Evolutionary conservation across 1,140 invertebrate species (phyloP), one percentile per base, ranked within the genome.

Genomic region (Luehdorfia chinensis): DNA sequence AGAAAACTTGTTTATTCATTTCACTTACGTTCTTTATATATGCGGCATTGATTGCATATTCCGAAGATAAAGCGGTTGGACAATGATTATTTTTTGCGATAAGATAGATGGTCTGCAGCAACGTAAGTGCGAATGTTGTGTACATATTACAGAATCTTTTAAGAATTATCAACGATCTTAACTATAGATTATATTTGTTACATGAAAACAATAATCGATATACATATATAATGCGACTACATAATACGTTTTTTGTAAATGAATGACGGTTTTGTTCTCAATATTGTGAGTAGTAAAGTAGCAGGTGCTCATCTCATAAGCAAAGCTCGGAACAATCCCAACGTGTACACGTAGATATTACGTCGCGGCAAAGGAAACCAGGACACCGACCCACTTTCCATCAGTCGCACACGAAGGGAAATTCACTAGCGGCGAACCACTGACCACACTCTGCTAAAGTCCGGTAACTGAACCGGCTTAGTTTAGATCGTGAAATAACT

Each of bases 351-450:
- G n/a, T 21, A 21, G 19, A 21, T 21, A 37, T 37, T 37, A 37
- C 33, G 16, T 37, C 21, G 33, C 32, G 41, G 48, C 52, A 44
- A 63, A 60, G 55, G 50, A 63, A 67, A 67, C 63, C 65, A 70
- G n/a, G 63, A 68, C 61, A 37, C 59, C 57, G 66, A 75, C 71
- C 68, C 50, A 75, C 71, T 77, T 75, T 77, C 70, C 55, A 63
- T 60, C 47, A 64, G 47, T 61, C 54, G 59, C 52, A 66, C 48
- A 64, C 58, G 54, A 68, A 76, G 66, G 67, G 67, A 76, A 71
- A 64, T 64, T 56, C 60, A 59, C 45, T 58, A n/a, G n/a, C 43
- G 6, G 55, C 51, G 43, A 6, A 61, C 49, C 50, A 33, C 27
- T 44, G 31, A 51, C 44, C 32, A 48, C n/a, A n/a, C n/a, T n/a